A percentile compares a stretch with the other conserved stretches of the same genome.
phyloP scores from a whole-genome alignment of 2,797 vertebrate genomes.

The Rhinogobio ventralis region DNA sequence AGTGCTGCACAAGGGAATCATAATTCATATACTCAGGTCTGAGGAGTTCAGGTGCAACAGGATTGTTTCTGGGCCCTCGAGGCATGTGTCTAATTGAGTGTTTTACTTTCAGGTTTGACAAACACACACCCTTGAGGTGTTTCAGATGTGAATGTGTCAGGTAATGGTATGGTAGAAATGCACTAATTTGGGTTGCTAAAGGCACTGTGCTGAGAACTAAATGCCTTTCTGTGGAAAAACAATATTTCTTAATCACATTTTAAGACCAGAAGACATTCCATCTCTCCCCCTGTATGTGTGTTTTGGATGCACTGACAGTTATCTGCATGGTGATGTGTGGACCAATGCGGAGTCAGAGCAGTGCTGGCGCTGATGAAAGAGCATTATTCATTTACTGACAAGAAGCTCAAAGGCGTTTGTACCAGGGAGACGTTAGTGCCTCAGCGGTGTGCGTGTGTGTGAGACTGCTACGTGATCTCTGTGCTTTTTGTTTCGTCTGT shows the following conservation, averaged over 20 bases:
- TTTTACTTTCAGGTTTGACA: constrained; percentile 61
- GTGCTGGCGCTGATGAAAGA: constrained; percentile 38
- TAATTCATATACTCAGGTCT: background rate
- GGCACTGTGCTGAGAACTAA: constrained; percentile 67
- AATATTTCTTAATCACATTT: constrained; percentile 33
- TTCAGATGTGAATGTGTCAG: constrained; percentile 81
- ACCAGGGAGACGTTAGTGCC: constrained; percentile 29
- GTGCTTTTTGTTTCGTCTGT: constrained; percentile 64
- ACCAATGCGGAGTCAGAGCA: constrained; percentile 17
- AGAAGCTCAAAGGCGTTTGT: constrained; percentile 40
- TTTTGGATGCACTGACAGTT: constrained; percentile 50
- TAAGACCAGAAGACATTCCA: constrained; percentile 19
- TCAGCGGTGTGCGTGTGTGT: constrained; percentile 9
- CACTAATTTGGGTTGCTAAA: constrained; percentile 66
- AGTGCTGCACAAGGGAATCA: background rate
- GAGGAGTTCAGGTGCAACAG: constrained; percentile 21
- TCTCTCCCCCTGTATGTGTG: constrained; percentile 46
- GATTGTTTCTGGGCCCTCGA: constrained; percentile 48
- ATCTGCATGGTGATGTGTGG: constrained; percentile 2
- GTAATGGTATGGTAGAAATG: constrained; percentile 81
- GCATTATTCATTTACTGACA: constrained; percentile 40
- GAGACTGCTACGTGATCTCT: constrained; percentile 22
- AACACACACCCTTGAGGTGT: constrained; percentile 67
- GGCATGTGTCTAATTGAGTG: constrained; percentile 64
- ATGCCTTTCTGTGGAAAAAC: constrained; percentile 31